Evolutionary conservation across 1,140 invertebrate genomes (phyloP).

Genomic region (Rhopalosiphum maidis): DNA sequence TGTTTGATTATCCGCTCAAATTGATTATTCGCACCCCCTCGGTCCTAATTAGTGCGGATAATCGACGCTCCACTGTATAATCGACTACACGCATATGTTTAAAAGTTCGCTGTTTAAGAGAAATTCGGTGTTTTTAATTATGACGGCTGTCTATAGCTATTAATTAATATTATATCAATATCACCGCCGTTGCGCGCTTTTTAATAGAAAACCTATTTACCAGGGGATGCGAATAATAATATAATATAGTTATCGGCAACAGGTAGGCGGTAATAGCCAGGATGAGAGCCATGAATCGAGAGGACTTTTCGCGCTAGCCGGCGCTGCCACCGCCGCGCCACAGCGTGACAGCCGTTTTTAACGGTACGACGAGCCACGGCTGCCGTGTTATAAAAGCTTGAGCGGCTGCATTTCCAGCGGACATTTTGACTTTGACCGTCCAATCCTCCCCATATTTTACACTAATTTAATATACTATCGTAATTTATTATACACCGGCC

Average conservation of each 20-base stretch:
- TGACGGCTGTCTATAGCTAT: too few species aligned
- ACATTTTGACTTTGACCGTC: background rate
- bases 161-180: conserved; percentile 4
- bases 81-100: too few species aligned
- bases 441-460: background rate
- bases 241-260: background rate
- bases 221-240: background rate
- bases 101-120: too few species aligned
- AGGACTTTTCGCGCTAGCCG: background rate
- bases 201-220: background rate
- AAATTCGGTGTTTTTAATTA: too few species aligned
- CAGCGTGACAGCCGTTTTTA: background rate
- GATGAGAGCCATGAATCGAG: background rate
- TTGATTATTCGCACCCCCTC: too few species aligned
- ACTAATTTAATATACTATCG: background rate
- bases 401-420: background rate
- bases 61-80: too few species aligned
- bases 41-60: too few species aligned
- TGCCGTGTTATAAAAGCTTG: background rate
- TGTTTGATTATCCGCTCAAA: too few species aligned
- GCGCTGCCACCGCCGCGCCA: too few species aligned
- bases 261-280: background rate
- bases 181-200: background rate
- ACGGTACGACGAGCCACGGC: background rate
- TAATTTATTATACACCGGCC: background rate